Percentiles rank a stretch among this genome's conserved stretches.
phyloP scores from a whole-genome alignment of 2,888 invertebrate genomes.

The Omphaloscelis lunosa region DNA sequence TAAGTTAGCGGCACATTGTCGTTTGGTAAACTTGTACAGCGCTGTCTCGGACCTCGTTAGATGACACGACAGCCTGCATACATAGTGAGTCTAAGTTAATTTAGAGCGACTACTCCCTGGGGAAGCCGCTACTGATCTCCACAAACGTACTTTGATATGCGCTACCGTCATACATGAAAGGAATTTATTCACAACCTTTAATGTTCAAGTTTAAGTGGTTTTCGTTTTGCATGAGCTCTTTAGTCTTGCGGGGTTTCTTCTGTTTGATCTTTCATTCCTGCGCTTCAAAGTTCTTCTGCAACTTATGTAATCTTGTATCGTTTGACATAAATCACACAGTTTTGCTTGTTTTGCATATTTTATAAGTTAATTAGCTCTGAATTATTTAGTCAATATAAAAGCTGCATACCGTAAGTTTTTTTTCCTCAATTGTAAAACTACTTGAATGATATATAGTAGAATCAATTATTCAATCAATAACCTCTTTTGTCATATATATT shows the following conservation, averaged over 20 bases:
- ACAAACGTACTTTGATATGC: slow-evolving; percentile 82
- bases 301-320: slow-evolving; percentile 5
- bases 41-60: slow-evolving; percentile 85
- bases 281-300: slow-evolving; percentile 1
- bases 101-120: slow-evolving; percentile 82
- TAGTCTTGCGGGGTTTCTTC: slow-evolving; percentile 33
- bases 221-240: slow-evolving; percentile 41
- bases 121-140: slow-evolving; percentile 79
- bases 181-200: slow-evolving; percentile 75
- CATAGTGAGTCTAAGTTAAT: slow-evolving; percentile 88
- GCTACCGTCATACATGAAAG: slow-evolving; percentile 75
- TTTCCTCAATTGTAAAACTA: neutral
- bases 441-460: neutral
- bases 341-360: neutral
- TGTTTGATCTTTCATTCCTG: slow-evolving; percentile 4
- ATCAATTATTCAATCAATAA: neutral
- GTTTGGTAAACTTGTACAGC: slow-evolving; percentile 77
- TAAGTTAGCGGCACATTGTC: slow-evolving; percentile 71
- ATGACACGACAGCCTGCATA: slow-evolving; percentile 86
- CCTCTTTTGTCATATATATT: neutral
- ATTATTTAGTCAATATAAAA: neutral
- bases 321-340: neutral
- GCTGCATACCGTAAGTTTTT: neutral
- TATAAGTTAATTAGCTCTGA: neutral
- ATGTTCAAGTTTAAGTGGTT: slow-evolving; percentile 60